Base-by-base conservation (phyloP, 53 echinoderm and acorn worm genomes). In the Hippasteria phrygiana region DNA sequence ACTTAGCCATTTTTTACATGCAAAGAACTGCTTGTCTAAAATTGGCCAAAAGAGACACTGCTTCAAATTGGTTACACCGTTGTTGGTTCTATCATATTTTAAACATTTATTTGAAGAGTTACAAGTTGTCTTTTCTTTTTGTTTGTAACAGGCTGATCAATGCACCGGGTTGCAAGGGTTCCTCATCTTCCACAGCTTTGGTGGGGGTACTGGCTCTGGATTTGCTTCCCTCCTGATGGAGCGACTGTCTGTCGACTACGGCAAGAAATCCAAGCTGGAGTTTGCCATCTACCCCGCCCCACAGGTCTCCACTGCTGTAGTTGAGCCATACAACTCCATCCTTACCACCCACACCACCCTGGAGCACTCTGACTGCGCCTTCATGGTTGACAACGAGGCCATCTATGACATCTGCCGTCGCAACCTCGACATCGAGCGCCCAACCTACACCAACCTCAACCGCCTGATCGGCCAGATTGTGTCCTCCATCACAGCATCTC, bases 231-330 rank as follows among this genome's bases (percentile, higher is more conserved):
- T 96, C 6, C 78, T 97, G 48, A 97, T 97, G 97, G 95, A 97
- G 81, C 90, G 97, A 38, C 92, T 97, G 26, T 95, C 97, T 6
- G 95, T 95, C 37, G 97, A 97, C 72, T 97, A 95, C 72, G 97
- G 97, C 80, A 97, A 97, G 93, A 97, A 97, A 67, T 97, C 97
- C 24, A 97, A 97, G 65, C 89, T 97, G 12, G 91, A 97, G 80
- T 97, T 97, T 56, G 77, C 91, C 55, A 91, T 95, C 91, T 95
- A 95, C 78, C 94, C 94, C 9, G 93, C 91, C 4, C 93, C 93
- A 1, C 89, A 89, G 56, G 89, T 89, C 41, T 79, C 79, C 43
- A 94, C 94, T 20, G 94, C 94, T 22, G 92, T 94, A 17, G 95
- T 95, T 55, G 92, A 92, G 82, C 92, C 92, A 17, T 93, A 93